These are phyloP conservation scores for Drosophila burlai DNA, from an alignment of 1,140 invertebrate species.

Conservation along the genomic window DNA sequence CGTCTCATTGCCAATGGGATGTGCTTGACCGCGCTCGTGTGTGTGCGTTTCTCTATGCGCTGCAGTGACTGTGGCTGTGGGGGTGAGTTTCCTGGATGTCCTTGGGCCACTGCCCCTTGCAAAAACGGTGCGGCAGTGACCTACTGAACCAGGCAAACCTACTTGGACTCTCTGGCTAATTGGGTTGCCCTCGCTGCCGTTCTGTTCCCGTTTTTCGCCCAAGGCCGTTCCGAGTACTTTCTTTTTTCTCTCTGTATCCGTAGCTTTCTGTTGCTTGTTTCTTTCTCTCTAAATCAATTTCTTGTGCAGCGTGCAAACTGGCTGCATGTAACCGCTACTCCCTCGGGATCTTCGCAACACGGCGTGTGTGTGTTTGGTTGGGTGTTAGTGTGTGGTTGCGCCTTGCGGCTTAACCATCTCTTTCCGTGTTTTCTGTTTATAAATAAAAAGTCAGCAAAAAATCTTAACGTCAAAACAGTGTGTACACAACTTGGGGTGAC, in stretches of 20 bases:
- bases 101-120: conserved; percentile 52
- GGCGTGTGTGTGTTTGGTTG: conserved; percentile 15
- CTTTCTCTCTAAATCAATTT: conserved; percentile 60
- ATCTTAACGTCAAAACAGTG: conserved; percentile 44
- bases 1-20: conserved; percentile 68
- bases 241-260: conserved; percentile 53
- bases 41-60: conserved; percentile 17
- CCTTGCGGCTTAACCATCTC: conserved; percentile 40
- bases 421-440: conserved; percentile 55
- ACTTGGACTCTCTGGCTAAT: conserved; percentile 36
- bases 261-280: conserved; percentile 33
- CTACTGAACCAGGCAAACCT: conserved; percentile 42
- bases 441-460: conserved; percentile 46
- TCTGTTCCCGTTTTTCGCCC: conserved; percentile 36
- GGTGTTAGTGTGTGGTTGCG: conserved; percentile 33
- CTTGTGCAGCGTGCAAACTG: conserved; percentile 32
- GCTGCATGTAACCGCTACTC: conserved; percentile 36
- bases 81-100: conserved; percentile 40
- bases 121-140: conserved; percentile 50
- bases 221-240: conserved; percentile 70
- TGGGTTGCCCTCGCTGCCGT: conserved; percentile 46
- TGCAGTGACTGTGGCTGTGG: conserved; percentile 7
- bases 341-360: conserved; percentile 13
- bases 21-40: conserved; percentile 5
- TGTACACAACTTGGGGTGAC: conserved; percentile 35